Percentiles rank a stretch among this genome's conserved stretches.
These are phyloP conservation scores for Cynocephalus volans DNA, from an alignment of 2,113 vertebrate genomes.

Conservation along the genomic window DNA sequence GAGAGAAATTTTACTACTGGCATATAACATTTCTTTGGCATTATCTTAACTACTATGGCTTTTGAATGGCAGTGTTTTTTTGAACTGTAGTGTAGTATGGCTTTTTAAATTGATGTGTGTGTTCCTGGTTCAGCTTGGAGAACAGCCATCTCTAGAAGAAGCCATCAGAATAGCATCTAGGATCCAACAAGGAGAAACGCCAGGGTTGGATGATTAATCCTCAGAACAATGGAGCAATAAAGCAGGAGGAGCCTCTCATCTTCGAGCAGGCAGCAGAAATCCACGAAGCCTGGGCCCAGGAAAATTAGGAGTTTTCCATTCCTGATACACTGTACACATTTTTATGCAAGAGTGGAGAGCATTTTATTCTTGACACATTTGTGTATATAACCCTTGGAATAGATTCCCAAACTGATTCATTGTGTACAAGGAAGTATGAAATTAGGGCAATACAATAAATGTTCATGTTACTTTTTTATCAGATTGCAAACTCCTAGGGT, in stretches of 20 bases:
- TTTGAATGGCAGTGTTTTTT: not conserved
- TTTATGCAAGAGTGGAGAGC: conserved; percentile 90
- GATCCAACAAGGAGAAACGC: conserved; percentile 99
- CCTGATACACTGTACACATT: conserved; percentile 87
- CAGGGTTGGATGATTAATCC: conserved; percentile 96
- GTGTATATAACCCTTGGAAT: conserved; percentile 90
- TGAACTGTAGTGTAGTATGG: no score
- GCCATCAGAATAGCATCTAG: conserved; percentile 99
- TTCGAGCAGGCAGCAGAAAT: conserved; percentile 87
- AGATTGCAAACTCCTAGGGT: conserved; percentile 82
- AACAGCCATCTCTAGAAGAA: conserved; percentile 98
- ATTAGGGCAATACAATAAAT: conserved; percentile 87
- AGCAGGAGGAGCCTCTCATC: conserved; percentile 83
- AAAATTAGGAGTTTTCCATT: conserved; percentile 86
- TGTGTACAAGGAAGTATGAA: conserved; percentile 89
- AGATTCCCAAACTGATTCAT: conserved; percentile 86
- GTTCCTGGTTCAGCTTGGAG: conserved; percentile 93
- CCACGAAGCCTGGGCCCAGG: conserved; percentile 82
- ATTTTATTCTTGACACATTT: conserved; percentile 88
- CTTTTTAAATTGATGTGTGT: not conserved
- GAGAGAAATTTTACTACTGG: conserved; percentile 4
- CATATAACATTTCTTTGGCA: not conserved
- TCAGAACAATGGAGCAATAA: conserved; percentile 85
- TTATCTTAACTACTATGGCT: conserved; percentile 1
- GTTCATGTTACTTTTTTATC: conserved; percentile 87